phyloP scores from a whole-genome alignment of 2,113 vertebrate genomes.

The Cottus gobio region DNA sequence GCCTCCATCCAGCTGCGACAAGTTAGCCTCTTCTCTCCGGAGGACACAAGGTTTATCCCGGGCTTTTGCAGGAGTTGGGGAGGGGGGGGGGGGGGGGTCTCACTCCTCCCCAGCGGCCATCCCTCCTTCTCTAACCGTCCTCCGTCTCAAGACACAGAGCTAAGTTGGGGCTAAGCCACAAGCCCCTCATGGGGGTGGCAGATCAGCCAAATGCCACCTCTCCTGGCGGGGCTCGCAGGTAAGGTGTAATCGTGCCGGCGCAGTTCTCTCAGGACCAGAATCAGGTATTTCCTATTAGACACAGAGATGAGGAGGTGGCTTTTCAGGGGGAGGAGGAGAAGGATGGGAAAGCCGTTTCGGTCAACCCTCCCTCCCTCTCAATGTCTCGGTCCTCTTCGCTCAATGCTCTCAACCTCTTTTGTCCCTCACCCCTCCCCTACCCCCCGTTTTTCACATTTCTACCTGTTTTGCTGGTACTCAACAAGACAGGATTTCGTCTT shows the following conservation, averaged over 20 bases:
- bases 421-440: constrained; percentile 17
- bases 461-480: constrained; percentile 75
- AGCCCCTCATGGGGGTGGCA: constrained; percentile 72
- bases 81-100: constrained; percentile 34
- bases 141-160: constrained; percentile 73
- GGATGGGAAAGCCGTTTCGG: constrained; percentile 79
- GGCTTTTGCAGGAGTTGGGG: constrained; percentile 51
- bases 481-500: constrained; percentile 75
- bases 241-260: constrained; percentile 80
- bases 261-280: constrained; percentile 78
- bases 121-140: constrained; percentile 48
- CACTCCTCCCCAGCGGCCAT: constrained; percentile 66
- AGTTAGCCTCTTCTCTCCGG: constrained; percentile 64
- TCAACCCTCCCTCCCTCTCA: constrained; percentile 65
- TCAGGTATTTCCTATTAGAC: constrained; percentile 84
- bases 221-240: constrained; percentile 80
- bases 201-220: constrained; percentile 85
- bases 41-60: constrained; percentile 78
- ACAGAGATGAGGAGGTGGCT: constrained; percentile 81
- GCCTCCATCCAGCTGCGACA: constrained; percentile 44
- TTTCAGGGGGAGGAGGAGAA: constrained; percentile 69
- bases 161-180: constrained; percentile 82
- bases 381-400: constrained; percentile 39
- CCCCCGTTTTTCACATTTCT: constrained; percentile 50
- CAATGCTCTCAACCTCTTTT: constrained; percentile 23